Base-by-base conservation (phyloP, 2,888 invertebrate genomes). In the Colletes collaris region DNA sequence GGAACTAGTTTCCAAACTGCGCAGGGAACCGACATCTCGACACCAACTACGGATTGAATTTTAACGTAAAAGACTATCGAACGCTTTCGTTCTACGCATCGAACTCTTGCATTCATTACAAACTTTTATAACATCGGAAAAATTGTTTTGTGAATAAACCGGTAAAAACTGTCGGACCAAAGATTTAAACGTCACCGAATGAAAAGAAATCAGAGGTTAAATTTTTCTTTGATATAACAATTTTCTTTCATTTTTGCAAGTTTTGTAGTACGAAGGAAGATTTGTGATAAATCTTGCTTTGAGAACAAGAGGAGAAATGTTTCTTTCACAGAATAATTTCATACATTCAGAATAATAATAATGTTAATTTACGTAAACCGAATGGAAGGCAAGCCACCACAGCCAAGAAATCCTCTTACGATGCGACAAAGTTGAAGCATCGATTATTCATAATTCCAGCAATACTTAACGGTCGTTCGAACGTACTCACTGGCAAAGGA, bases 1-100 rank as follows among this genome's bases (percentile, higher is more conserved):
- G 81, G 77, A 81, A 83, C 78, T 83, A 85, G 81, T 83, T 85
- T 81, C 76, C 58, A 53, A 83, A 85, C 71, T 83, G 66, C 66
- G 65, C 64, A 27, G 53, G 53, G 44, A 50, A 40, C 70, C 62
- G 50, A 72, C 71, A 58, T 75, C 65, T 11, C 72, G 55, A 62
- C 60, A 46, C 67, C 62, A 64, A 59, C 71, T 59, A 77, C 62
- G 77, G 68, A 63, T 71, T 83, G 71, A 79, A 85, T 87, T 85
- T 81, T 74, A 83, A 87, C 75, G 75, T 76, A 44, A 76, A 65
- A 50, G 60, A 62, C 53, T 69, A 76, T n/a, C 49, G 27, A 46
- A 65, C 37, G 44, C 59, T 40, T 55, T 27, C 40, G 53, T 40
- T 10, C 10, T 37, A 49, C 62, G 19, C 46, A 27, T 8, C 44